Evolutionary conservation across 2,113 vertebrate species (phyloP).

Genomic region (Tragelaphus imberbis): DNA sequence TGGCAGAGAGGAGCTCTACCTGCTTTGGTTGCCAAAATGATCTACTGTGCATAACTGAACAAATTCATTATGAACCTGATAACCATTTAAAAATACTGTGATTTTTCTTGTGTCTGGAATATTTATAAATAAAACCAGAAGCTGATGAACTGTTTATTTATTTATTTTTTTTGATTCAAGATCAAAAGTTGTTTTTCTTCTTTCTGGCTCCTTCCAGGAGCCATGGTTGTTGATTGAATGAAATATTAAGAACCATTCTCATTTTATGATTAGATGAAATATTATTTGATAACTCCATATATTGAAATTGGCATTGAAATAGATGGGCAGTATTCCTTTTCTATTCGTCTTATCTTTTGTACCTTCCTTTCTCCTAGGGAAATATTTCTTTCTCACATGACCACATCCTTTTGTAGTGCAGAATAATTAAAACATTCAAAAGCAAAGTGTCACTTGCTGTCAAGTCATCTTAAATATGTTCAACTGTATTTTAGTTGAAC

Average conservation of each 20-base stretch:
- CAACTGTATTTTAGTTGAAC: conserved; percentile 8
- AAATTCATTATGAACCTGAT: conserved; percentile 23
- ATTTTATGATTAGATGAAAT: conserved; percentile 19
- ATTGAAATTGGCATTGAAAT: not conserved
- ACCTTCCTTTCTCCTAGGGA: not conserved
- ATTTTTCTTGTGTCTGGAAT: conserved; percentile 21
- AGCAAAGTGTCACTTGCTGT: not conserved
- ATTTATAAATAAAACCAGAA: not conserved
- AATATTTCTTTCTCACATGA: not conserved
- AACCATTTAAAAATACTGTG: conserved; percentile 29
- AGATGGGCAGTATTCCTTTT: not conserved
- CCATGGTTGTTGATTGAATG: not conserved
- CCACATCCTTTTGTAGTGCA: not conserved
- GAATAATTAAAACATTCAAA: conserved; percentile 49
- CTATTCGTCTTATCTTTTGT: not conserved
- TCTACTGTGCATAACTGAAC: not conserved
- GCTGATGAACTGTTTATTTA: not conserved
- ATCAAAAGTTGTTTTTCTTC: not conserved
- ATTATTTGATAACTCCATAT: not conserved
- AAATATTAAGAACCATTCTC: not conserved
- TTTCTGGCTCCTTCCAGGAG: not conserved
- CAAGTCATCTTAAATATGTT: not conserved
- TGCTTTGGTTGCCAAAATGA: not conserved
- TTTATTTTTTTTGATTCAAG: not conserved
- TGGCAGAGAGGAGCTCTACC: not conserved